These are phyloP conservation scores for Melitaea cinxia DNA, from an alignment of 1,140 invertebrate genomes.

Conservation along the genomic window DNA sequence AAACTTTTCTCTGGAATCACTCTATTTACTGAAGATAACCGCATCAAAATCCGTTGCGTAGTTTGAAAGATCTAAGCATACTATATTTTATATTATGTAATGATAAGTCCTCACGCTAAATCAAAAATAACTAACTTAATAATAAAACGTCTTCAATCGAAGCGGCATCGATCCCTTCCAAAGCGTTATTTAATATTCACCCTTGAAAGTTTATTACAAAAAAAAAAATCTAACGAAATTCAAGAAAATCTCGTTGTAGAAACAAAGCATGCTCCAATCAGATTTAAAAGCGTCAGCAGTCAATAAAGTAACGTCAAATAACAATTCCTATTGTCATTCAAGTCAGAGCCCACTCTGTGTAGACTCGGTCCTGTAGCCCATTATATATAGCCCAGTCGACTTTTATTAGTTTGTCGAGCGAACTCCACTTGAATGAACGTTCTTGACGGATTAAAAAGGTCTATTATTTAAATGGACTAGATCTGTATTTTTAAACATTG, in stretches of 20 bases:
- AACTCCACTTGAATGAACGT: background rate
- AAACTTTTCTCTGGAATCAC: no score
- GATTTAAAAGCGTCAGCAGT: conserved; percentile 62
- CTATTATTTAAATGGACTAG: background rate
- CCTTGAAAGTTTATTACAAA: background rate
- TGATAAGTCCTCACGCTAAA: background rate
- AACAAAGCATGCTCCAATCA: conserved; percentile 56
- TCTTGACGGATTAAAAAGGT: background rate
- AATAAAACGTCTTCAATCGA: background rate
- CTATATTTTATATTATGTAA: no score
- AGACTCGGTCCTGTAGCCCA: conserved; percentile 11
- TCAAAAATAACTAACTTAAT: background rate
- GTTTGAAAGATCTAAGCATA: no score
- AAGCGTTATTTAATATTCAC: conserved; percentile 8
- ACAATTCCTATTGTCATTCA: conserved; percentile 62
- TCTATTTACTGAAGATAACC: no score
- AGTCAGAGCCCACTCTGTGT: conserved; percentile 30
- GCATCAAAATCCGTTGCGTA: background rate
- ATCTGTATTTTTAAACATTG: no score
- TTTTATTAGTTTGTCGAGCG: conserved; percentile 12
- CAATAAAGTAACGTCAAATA: conserved; percentile 60
- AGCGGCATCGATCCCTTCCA: background rate
- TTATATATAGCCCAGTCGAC: conserved; percentile 23
- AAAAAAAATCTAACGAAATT: conserved; percentile 11
- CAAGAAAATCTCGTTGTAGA: conserved; percentile 31